These are phyloP conservation scores for Dallia pectoralis DNA, from an alignment of 2,797 vertebrate genomes.

Conservation along the genomic window DNA sequence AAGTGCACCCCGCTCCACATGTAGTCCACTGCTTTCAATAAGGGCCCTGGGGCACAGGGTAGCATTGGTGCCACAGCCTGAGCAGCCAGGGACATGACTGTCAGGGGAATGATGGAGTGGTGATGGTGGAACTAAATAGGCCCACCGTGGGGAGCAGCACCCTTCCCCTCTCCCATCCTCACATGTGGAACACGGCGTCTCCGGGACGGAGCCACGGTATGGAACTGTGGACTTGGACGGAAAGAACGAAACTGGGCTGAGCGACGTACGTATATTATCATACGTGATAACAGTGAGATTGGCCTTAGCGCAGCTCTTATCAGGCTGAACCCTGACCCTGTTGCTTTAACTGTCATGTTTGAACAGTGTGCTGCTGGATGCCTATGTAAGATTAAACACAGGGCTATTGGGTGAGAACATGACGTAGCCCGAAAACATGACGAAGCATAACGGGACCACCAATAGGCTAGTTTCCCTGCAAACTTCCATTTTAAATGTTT, in stretches of 20 bases:
- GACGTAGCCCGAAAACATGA: not conserved
- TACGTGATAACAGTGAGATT: not conserved
- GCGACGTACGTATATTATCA: not conserved
- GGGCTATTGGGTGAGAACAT: conserved; percentile 8
- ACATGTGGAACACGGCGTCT: not conserved
- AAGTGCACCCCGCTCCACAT: not conserved
- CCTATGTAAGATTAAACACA: conserved; percentile 32
- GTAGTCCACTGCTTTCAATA: not conserved
- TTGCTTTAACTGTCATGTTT: conserved; percentile 44
- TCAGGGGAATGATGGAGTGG: not conserved
- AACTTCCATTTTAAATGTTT: not conserved
- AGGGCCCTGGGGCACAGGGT: not conserved
- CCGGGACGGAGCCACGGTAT: not conserved
- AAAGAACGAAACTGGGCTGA: not conserved
- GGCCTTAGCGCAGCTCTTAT: conserved; percentile 36
- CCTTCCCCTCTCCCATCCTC: not conserved
- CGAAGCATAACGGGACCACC: not conserved
- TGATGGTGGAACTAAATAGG: not conserved
- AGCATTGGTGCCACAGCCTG: not conserved
- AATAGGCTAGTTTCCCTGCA: not conserved
- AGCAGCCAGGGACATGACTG: not conserved
- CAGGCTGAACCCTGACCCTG: conserved; percentile 51
- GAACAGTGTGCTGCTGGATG: conserved; percentile 29
- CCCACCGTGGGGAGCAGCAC: conserved; percentile 3
- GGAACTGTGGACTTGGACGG: not conserved